phyloP scores from a whole-genome alignment of 2,888 invertebrate species.

The Brachyptera risi region DNA sequence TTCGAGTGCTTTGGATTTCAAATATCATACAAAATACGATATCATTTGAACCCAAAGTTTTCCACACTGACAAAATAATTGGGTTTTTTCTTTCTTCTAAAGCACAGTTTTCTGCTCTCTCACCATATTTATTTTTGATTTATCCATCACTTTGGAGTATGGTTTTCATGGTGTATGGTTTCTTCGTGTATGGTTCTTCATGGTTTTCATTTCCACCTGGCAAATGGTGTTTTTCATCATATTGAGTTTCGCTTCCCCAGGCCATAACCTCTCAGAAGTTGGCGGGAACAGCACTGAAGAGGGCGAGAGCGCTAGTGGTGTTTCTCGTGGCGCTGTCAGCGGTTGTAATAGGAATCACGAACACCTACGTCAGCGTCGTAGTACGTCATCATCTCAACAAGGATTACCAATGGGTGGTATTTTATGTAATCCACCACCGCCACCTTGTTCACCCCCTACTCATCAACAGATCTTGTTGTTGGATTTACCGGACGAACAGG shows the following conservation, averaged over 20 bases:
- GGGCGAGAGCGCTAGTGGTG: constrained; percentile 54
- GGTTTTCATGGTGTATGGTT: too few relatives aligned
- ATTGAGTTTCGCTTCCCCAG: constrained; percentile 52
- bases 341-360: constrained; percentile 29
- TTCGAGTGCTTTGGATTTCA: too few relatives aligned
- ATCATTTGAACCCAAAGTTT: too few relatives aligned
- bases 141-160: too few relatives aligned
- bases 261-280: constrained; percentile 87
- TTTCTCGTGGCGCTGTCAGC: constrained; percentile 33
- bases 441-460: constrained; percentile 31
- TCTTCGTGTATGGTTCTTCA: too few relatives aligned
- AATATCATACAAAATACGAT: too few relatives aligned
- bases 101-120: too few relatives aligned
- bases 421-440: constrained; percentile 27
- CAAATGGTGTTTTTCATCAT: neutral
- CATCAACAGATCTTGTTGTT: constrained; percentile 35
- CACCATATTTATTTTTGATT: too few relatives aligned
- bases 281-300: constrained; percentile 83
- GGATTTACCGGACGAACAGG: constrained; percentile 30
- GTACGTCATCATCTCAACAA: constrained; percentile 47
- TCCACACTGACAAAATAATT: too few relatives aligned
- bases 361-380: constrained; percentile 45
- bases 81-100: too few relatives aligned
- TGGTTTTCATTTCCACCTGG: neutral
- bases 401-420: constrained; percentile 30